Evolutionary conservation across 2,888 invertebrate genomes (phyloP), one percentile per base, ranked within the genome.

Genomic region (Agrochola lota): DNA sequence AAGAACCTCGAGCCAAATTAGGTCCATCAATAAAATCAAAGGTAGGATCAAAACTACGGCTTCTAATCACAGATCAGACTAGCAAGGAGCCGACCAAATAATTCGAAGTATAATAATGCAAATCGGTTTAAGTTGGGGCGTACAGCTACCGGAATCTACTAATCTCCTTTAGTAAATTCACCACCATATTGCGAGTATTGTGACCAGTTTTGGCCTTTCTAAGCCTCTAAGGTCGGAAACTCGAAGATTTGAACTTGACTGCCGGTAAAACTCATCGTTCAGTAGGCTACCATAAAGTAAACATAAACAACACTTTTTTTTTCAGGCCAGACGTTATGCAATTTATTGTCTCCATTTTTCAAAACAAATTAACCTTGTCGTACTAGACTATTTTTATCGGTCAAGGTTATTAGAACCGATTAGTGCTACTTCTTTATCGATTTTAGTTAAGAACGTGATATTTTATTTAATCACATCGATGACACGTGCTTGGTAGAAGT

Each of bases 41-140:
- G n/a, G 20, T 23, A 59, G 17, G 17, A 12, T 8, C 1, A 49
- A 49, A 55, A 57, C 26, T 76, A 80, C 43, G 83, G 77, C 43
- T 80, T 80, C 83, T 77, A 64, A 80, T 83, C 63, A 1, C 35
- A n/a, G 68, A 68, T 77, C 40, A 77, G 83, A 69, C 77, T 17
- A 69, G 68, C 15, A 30, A 40, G 11, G 1, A 1, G 17, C n/a
- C 40, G 9, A 30, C n/a, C n/a, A 46, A 62, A 55, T 26, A 17
- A 46, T 52, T n/a, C 17, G 8, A 40, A 40, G 7, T 68, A 23
- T 17, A 46, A n/a, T 74, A 59, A 59, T 46, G 20, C 57, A 20
- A 55, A 72, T 55, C 23, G 2, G 30, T 55, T 30, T 46, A 23
- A 26, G 23, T 11, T 67, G 23, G 7, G 46, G 23, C 30, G 8